Conservation (phyloP, 2,888 invertebrate genomes). For the Graphium colonna region DNA sequence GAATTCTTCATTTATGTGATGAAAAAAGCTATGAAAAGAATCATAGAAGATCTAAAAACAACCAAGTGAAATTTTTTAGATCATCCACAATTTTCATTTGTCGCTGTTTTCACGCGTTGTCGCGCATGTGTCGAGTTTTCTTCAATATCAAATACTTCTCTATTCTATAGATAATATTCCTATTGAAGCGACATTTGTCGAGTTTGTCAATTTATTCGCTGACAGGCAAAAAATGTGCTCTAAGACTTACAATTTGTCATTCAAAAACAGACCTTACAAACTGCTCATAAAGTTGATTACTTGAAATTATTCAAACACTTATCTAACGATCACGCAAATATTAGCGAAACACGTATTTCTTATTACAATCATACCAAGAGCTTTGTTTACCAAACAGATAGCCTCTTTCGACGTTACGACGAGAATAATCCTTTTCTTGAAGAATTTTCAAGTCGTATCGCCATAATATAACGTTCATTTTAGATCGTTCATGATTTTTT, state of each 20-base stretch:
- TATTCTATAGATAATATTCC: neutral
- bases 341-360: neutral
- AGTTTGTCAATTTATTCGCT: no score
- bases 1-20: no score
- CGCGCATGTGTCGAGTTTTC: neutral
- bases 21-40: no score
- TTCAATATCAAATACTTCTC: neutral
- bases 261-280: neutral
- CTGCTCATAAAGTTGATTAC: neutral
- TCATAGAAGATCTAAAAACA: no score
- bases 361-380: no score
- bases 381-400: no score
- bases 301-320: neutral
- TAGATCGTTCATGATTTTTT: conserved; percentile 13
- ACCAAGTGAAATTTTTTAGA: no score
- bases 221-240: neutral
- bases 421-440: no score
- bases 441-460: neutral
- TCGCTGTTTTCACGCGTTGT: no score
- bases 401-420: no score
- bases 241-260: neutral
- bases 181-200: neutral
- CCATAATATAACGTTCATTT: neutral
- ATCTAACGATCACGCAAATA: neutral
- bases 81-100: no score